These are phyloP conservation scores for Trogon melanurus DNA, from an alignment of 2,113 vertebrate species.

Conservation along the genomic window DNA sequence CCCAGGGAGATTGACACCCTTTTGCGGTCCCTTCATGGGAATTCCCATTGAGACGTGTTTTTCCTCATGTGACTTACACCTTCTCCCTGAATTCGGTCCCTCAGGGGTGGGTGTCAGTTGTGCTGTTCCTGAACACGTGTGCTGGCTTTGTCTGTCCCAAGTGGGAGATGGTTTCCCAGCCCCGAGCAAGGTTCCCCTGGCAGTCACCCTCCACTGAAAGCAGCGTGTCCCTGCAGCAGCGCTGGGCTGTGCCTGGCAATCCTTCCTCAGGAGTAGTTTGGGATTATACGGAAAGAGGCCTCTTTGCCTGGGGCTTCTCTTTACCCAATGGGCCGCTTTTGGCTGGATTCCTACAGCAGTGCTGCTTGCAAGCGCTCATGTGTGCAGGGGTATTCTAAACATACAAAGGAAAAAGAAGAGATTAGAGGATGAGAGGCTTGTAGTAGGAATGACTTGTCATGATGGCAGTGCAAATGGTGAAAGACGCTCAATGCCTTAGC, in stretches of 20 bases:
- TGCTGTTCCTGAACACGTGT: rapidly evolving
- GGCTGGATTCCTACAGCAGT: neutral
- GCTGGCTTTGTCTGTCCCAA: rapidly evolving
- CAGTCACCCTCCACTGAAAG: rapidly evolving
- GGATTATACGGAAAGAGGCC: neutral
- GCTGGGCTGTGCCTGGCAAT: rapidly evolving
- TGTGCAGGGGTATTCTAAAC: neutral
- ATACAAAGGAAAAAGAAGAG: neutral
- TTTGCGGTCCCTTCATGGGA: neutral
- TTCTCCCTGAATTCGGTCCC: neutral
- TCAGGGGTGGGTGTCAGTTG: neutral
- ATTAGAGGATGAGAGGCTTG: neutral
- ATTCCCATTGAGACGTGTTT: neutral
- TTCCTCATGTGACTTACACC: rapidly evolving
- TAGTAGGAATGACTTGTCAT: neutral
- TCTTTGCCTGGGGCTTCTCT: neutral
- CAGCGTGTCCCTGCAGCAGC: rapidly evolving
- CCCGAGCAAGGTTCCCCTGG: rapidly evolving
- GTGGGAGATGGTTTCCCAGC: neutral
- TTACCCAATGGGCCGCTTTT: rapidly evolving
- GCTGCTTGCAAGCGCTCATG: neutral
- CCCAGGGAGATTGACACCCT: rapidly evolving
- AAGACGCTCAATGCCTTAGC: neutral
- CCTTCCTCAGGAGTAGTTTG: neutral
- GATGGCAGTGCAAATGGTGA: neutral